Evolutionary conservation across 1,140 invertebrate species (phyloP).

Genomic region (Zaprionus lachaisei): DNA sequence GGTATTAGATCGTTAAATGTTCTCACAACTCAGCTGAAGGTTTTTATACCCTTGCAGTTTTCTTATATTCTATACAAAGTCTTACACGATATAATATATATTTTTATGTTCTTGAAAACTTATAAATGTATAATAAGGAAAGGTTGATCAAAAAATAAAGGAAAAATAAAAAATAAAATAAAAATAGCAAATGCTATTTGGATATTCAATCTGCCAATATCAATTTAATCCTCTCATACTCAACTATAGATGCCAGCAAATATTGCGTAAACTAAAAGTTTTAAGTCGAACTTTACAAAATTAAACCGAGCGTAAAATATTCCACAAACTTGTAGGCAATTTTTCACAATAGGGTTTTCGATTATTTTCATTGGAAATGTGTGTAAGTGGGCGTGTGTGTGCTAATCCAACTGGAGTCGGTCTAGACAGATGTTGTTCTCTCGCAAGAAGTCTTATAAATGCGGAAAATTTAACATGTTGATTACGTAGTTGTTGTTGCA

Average conservation of each 20-base stretch:
- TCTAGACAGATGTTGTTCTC: constrained; percentile 29
- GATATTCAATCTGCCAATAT: too few species aligned
- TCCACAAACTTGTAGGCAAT: constrained; percentile 3
- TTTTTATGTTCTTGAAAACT: too few species aligned
- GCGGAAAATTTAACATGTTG: constrained; percentile 42
- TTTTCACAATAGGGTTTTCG: constrained; percentile 21
- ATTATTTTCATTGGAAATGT: constrained; percentile 1
- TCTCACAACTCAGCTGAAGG: not conserved
- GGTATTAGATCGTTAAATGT: not conserved
- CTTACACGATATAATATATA: too few species aligned
- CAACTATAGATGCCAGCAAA: constrained; percentile 1
- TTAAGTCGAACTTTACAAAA: constrained; percentile 7
- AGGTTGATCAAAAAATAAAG: too few species aligned
- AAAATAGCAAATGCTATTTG: too few species aligned
- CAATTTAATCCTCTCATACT: not conserved
- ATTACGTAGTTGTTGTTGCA: not conserved
- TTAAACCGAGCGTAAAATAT: constrained; percentile 12
- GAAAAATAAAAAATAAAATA: too few species aligned
- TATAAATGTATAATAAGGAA: too few species aligned
- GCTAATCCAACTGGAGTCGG: constrained; percentile 4
- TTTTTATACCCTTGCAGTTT: not conserved
- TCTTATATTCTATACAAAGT: too few species aligned
- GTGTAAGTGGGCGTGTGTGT: not conserved
- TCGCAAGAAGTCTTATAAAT: constrained; percentile 19
- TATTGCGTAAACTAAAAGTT: not conserved